Conservation (phyloP, 2,888 invertebrate genomes). For the Odiellus spinosus region DNA sequence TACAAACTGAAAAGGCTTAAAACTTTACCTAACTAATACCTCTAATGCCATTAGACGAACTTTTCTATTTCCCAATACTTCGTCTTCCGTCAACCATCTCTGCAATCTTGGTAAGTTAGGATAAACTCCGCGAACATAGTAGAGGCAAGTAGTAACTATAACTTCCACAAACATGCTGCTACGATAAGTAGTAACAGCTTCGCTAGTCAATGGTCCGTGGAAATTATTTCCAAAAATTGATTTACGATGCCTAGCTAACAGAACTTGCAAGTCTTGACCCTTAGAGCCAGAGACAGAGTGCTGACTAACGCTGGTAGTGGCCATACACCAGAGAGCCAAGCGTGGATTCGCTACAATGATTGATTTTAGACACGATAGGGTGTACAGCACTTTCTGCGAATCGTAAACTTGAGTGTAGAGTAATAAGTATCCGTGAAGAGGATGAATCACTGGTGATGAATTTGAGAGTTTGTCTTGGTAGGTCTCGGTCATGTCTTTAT, state of each 20-base stretch:
- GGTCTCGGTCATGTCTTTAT: too few species aligned
- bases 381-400: slow-evolving; percentile 53
- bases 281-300: slow-evolving; percentile 31
- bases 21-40: slow-evolving; percentile 33
- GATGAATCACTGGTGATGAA: slow-evolving; percentile 37
- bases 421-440: slow-evolving; percentile 65
- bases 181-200: slow-evolving; percentile 49
- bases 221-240: slow-evolving; percentile 51
- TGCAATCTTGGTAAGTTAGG: slow-evolving; percentile 44
- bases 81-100: slow-evolving; percentile 46
- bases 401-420: slow-evolving; percentile 65
- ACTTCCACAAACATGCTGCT: slow-evolving; percentile 68
- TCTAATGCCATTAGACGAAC: slow-evolving; percentile 60
- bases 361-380: slow-evolving; percentile 53
- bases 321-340: slow-evolving; percentile 53
- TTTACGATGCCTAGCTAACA: slow-evolving; percentile 57
- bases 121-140: slow-evolving; percentile 63
- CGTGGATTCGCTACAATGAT: slow-evolving; percentile 52
- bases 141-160: slow-evolving; percentile 50
- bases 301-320: slow-evolving; percentile 49
- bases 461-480: too few species aligned
- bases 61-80: slow-evolving; percentile 54
- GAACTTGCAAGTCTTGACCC: slow-evolving; percentile 28
- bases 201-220: slow-evolving; percentile 33
- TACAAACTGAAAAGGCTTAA: background rate